Percentiles rank a stretch among this genome's conserved stretches.
These are phyloP conservation scores for Gryllus bimaculatus DNA, from an alignment of 1,140 invertebrate species.

Conservation along the genomic window DNA sequence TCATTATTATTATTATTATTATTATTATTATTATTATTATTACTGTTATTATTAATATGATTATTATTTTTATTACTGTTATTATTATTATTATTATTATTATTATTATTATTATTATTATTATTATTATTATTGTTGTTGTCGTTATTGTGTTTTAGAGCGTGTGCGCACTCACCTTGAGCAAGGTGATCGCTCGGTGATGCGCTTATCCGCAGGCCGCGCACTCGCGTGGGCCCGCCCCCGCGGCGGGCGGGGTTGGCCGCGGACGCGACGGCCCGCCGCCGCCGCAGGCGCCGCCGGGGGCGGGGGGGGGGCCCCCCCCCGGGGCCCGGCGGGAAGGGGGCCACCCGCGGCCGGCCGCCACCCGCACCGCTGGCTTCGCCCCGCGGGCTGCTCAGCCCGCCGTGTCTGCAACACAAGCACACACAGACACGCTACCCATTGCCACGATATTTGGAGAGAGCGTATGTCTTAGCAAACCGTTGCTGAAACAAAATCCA, in stretches of 20 bases:
- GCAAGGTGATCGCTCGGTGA: constrained; percentile 68
- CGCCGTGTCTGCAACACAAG: constrained; percentile 15
- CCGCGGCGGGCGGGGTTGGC: constrained; percentile 23
- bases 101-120: no score
- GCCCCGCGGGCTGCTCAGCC: constrained; percentile 12
- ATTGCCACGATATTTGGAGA: background rate
- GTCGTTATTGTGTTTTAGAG: no score
- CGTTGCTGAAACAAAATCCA: no score
- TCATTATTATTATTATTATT: no score
- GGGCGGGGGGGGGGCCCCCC: background rate
- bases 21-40: no score
- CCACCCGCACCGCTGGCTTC: background rate
- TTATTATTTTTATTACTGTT: no score
- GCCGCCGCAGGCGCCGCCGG: constrained; percentile 31
- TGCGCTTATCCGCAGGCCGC: constrained; percentile 78
- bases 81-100: no score
- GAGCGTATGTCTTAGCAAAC: no score
- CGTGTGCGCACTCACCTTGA: constrained; percentile 39
- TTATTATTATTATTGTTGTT: no score
- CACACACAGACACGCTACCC: background rate
- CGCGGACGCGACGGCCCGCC: constrained; percentile 30
- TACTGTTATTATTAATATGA: no score
- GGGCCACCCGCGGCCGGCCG: background rate
- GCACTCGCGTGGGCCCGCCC: constrained; percentile 54
- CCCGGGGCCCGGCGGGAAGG: no score